Conservation (phyloP, 2,888 invertebrate genomes). For the Furcula furcula region DNA sequence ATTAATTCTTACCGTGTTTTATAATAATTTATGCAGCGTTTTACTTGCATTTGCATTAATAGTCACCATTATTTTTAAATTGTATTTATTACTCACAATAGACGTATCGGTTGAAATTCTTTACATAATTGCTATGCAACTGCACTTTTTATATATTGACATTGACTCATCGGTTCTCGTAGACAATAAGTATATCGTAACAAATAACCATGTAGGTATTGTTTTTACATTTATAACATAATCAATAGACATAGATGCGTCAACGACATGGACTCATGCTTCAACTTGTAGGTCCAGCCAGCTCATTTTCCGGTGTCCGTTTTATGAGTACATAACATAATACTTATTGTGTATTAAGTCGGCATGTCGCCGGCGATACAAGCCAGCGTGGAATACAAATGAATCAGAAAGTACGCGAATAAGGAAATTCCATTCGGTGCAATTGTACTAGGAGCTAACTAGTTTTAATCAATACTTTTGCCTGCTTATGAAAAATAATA, state of each 20-base stretch:
- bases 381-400: slow-evolving; percentile 64
- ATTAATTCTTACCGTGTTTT: too few relatives aligned
- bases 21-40: too few relatives aligned
- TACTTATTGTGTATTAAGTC: slow-evolving; percentile 47
- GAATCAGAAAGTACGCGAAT: slow-evolving; percentile 69
- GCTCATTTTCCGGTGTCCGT: slow-evolving; percentile 51
- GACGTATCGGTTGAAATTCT: too few relatives aligned
- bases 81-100: too few relatives aligned
- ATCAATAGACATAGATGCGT: slow-evolving; percentile 23
- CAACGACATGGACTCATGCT: slow-evolving; percentile 24
- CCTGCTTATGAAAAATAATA: too few relatives aligned
- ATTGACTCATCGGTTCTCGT: not conserved
- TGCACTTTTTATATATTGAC: too few relatives aligned
- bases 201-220: not conserved
- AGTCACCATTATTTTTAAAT: too few relatives aligned
- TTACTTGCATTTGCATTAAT: too few relatives aligned
- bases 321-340: slow-evolving; percentile 40
- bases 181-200: not conserved
- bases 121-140: too few relatives aligned
- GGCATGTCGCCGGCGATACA: slow-evolving; percentile 34
- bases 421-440: slow-evolving; percentile 69
- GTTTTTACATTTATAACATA: not conserved
- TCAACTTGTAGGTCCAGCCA: slow-evolving; percentile 32
- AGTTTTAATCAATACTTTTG: too few relatives aligned
- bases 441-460: slow-evolving; percentile 30